Evolutionary conservation across 2,113 vertebrate genomes (phyloP), one percentile per base, ranked within the genome.

Genomic region (Cairina moschata): DNA sequence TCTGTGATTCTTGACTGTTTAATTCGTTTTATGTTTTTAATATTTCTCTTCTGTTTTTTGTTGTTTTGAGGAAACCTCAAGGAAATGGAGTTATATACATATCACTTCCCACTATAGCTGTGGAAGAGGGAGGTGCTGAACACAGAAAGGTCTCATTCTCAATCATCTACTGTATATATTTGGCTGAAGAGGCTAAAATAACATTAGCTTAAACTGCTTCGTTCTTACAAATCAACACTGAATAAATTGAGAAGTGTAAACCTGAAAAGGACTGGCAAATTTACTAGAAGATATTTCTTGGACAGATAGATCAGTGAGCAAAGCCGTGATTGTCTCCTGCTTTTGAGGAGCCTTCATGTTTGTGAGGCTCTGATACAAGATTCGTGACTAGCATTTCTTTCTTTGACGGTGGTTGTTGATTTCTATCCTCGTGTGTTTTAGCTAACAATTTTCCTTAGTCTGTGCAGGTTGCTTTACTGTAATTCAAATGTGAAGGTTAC

Each of bases 1-100:
- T 84, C 55, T 62, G 14, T 0, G 1, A 63, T 83, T 83, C 86
- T 65, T 17, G 54, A 9, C 32, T 77, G 31, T 60, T 96, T 91
- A 89, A 55, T 90, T 84, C 1, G 25, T 80, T 90, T 90, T 74
- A 56, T 76, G 46, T 21, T 90, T 95, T 91, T 74, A 94, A 74
- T 91, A 87, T 67, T 93, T 91, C 60, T 93, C 20, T 59, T 66
- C n/a, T 86, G 2, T 3, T 15, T 6, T 67, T 48, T 83, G 65
- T 76, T 86, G 42, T 92, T 97, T 81, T 42, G 54, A 54, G 56
- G 62, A 48, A 87, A 48, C n/a, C 32, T 60, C 0, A 9, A 87
- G 72, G 50, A 87, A 96, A 85, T 91, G 14, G 54, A 84, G 74
- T 63, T 80, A 11, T 79, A 11, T 55, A n/a, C 90, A 26, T 32